Evolutionary conservation across 2,797 vertebrate genomes (phyloP), one percentile per base, ranked within the genome.

Genomic region (Manis crassicaudata): DNA sequence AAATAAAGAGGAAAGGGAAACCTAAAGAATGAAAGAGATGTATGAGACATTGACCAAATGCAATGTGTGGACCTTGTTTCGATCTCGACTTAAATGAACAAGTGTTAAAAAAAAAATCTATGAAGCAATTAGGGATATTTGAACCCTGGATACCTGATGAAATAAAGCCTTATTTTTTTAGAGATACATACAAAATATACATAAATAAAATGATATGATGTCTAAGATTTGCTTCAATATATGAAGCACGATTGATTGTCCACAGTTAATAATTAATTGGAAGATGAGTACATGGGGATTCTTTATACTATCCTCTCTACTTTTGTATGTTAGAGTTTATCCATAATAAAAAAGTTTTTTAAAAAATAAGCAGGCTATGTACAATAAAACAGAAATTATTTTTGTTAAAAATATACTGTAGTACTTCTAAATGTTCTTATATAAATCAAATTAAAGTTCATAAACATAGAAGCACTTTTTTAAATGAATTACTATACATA

Each of bases 141-240:
- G 21, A 96, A 83, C 14, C 68, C 27, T 79, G 62, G 52, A 18
- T 65, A 80, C 67, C 85, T 89, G 23, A 70, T 63, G n/a, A 96
- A 89, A 52, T 68, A 40, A 89, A 86, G 9, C 5, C 23, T 58
- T 80, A 46, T 56, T 56, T 93, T 93, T 73, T 87, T 46, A 65
- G 43, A 94, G 76, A 52, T 35, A 23, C 2, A 21, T 60, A 43
- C 25, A 82, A 40, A 81, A 73, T 79, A 75, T 46, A 27, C 32
- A 77, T 6, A 96, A 65, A 62, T 85, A 77, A 85, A 72, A 76
- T 86, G 52, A 88, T 81, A 43, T 1, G 6, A 43, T 93, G 27
- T 82, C 84, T 93, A 86, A 60, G 79, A 87, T 83, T 95, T 95
- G 63, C 43, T 68, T 93, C 37, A 87, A 82, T 87, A 89, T 89